A percentile compares a stretch with the other conserved stretches of the same genome.
phyloP scores from a whole-genome alignment of 2,797 vertebrate genomes.

The Lophura swinhoii region DNA sequence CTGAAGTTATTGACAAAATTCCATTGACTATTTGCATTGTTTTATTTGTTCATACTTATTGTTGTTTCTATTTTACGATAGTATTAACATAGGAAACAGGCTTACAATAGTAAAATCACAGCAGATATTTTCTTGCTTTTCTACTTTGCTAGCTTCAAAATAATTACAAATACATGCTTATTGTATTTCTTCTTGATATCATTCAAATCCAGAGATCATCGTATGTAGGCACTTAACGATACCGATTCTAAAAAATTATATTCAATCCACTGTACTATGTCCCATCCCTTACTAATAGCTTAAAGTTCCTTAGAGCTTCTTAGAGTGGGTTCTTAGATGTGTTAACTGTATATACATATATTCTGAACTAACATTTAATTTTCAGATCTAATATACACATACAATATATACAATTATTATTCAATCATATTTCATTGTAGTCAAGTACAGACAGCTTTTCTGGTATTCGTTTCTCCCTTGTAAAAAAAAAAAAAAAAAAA shows the following conservation, averaged over 20 bases:
- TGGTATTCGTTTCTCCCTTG: background rate
- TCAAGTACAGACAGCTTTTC: background rate
- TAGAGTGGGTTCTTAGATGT: background rate
- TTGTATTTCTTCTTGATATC: background rate
- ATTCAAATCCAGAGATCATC: background rate
- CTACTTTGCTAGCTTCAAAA: background rate
- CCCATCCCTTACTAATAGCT: background rate
- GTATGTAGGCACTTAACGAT: background rate
- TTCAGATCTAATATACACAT: background rate
- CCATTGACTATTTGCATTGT: background rate
- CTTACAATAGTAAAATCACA: background rate
- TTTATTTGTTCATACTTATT: background rate
- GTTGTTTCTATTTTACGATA: background rate
- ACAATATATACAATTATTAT: background rate
- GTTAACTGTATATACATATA: background rate
- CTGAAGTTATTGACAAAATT: background rate
- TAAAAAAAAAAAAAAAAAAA: too few relatives aligned
- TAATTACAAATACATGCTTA: background rate
- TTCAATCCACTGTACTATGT: background rate
- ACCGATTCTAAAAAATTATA: background rate
- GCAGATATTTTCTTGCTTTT: background rate
- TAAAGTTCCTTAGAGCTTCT: background rate
- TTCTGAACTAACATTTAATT: background rate
- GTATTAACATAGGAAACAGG: background rate
- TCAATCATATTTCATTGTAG: background rate